Evolutionary conservation across 2,888 invertebrate genomes (phyloP).

Genomic region (Arenicola marina): DNA sequence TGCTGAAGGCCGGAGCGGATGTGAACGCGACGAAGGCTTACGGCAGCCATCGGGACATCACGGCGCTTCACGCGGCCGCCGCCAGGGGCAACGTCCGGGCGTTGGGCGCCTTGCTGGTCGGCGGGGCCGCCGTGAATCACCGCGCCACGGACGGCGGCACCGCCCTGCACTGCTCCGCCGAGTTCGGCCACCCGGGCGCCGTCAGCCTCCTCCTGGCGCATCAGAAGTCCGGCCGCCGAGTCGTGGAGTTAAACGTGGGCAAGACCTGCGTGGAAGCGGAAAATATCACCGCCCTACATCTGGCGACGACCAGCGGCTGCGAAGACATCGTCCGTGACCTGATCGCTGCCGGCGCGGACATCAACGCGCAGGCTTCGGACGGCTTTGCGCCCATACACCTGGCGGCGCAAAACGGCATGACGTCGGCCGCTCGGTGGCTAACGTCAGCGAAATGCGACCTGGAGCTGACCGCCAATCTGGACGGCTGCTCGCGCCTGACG

Average conservation of each 20-base stretch:
- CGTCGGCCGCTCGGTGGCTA: conserved; percentile 16
- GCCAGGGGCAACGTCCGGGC: conserved; percentile 27
- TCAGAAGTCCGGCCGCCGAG: neutral
- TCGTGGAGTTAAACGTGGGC: conserved; percentile 14
- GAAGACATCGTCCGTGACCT: conserved; percentile 21
- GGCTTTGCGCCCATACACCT: conserved; percentile 33
- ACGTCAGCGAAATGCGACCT: conserved; percentile 19
- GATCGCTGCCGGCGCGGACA: conserved; percentile 21
- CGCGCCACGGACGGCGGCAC: conserved; percentile 34
- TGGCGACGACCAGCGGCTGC: conserved; percentile 25
- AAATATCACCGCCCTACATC: conserved; percentile 31
- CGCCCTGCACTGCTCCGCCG: conserved; percentile 34
- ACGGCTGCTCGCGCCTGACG: conserved; percentile 26
- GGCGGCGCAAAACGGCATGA: conserved; percentile 29
- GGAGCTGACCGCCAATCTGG: conserved; percentile 14
- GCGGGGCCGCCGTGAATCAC: conserved; percentile 22
- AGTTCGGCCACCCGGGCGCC: conserved; percentile 29
- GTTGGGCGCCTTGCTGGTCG: conserved; percentile 17
- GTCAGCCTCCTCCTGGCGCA: conserved; percentile 13
- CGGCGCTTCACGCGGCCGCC: conserved; percentile 32
- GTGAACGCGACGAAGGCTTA: conserved; percentile 28
- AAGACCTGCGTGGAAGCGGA: conserved; percentile 31
- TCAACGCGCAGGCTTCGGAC: conserved; percentile 28
- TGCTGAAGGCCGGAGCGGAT: conserved; percentile 26
- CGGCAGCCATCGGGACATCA: conserved; percentile 31